Base-by-base conservation (phyloP, 2,113 vertebrate genomes). In the Labrus mixtus region DNA sequence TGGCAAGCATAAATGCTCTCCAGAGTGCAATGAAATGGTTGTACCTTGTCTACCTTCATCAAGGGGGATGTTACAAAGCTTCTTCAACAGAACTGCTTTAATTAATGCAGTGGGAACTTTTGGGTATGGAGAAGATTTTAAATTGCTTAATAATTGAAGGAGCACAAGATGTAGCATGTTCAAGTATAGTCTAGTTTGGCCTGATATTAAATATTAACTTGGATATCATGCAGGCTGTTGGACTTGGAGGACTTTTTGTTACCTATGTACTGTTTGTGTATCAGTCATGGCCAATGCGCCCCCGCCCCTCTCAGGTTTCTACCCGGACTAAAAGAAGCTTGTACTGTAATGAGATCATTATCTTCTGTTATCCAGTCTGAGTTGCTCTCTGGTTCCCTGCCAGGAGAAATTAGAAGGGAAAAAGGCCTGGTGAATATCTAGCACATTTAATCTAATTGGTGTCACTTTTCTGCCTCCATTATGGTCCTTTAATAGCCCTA, bases 361-460 rank as follows among this genome's bases (percentile, higher is more conserved):
- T 93, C 90, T 86, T 86, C 51, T 83, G 86, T 87, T 90, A 87
- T 88, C 79, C 84, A 82, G 82, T 82, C 79, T 56, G 62, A 88
- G 69, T 82, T 84, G 84, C 82, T 87, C 86, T 83, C 79, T 83
- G 79, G 77, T 91, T 86, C 86, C 69, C 73, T 88, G 87, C 88
- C 86, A 89, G 58, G 79, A 88, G 81, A 88, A 92, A 92, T 91
- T 88, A 88, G 75, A 86, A 84, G 54, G 36, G 73, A 20, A 86
- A 86, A 87, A 87, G 75, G 81, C 75, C n/a, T 54, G 77, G 73
- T 77, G 84, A 91, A 91, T 90, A 91, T 90, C 83, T 86, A 81
- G 73, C 85, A 91, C 91, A 90, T 91, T 90, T 93, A 89, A 93
- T 92, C 87, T 93, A 94, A 93, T 94, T 93, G 91, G 80, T 88